These are phyloP conservation scores for Aphodius sticticus DNA, from an alignment of 2,888 invertebrate species.

Conservation along the genomic window DNA sequence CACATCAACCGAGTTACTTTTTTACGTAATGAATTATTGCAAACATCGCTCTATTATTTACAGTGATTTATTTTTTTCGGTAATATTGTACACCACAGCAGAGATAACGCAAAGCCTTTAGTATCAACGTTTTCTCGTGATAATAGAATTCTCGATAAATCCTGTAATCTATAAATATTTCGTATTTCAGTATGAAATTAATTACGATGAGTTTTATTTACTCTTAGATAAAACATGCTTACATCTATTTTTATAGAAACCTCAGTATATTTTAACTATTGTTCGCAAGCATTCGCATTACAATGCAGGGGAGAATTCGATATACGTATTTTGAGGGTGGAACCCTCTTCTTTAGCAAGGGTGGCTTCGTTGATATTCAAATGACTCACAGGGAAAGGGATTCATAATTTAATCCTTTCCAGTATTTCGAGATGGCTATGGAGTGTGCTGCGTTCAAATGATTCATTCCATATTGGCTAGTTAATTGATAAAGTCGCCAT, in stretches of 20 bases:
- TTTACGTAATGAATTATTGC: too few species aligned
- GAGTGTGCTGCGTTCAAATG: background rate
- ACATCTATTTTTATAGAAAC: background rate
- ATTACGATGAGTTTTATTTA: background rate
- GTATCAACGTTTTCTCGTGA: background rate
- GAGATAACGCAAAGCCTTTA: background rate
- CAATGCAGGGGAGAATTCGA: background rate
- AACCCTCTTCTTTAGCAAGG: background rate
- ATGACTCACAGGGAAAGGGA: background rate
- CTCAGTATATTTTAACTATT: background rate
- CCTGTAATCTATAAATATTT: background rate
- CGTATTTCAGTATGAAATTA: background rate
- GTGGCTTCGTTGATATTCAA: background rate
- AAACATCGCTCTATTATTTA: background rate
- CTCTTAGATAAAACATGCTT: background rate
- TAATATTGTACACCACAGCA: background rate
- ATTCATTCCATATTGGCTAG: background rate
- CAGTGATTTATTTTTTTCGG: background rate
- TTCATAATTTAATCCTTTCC: background rate
- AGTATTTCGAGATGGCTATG: background rate
- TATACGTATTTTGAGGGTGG: background rate
- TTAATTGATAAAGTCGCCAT: background rate
- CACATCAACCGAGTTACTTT: too few species aligned
- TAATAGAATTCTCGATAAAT: background rate
- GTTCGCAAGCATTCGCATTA: background rate